phyloP scores from a whole-genome alignment of 1,140 invertebrate species.

The Agrilus planipennis region DNA sequence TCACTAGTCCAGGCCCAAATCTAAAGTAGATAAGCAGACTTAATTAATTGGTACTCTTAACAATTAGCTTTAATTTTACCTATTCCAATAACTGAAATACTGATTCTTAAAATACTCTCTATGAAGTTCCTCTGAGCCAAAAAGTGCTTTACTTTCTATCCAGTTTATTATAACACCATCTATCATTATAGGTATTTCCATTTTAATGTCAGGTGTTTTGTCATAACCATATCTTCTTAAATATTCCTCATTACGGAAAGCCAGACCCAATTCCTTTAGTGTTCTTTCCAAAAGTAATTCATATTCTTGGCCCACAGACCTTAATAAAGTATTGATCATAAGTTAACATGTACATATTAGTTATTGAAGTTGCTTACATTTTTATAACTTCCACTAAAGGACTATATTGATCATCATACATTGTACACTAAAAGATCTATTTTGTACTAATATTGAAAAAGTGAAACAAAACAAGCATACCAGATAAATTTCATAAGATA shows the following conservation, averaged over 20 bases:
- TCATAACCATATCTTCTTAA: slow-evolving; percentile 75
- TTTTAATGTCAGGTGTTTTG: slow-evolving; percentile 89
- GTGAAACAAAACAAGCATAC: slow-evolving; percentile 43
- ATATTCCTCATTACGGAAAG: slow-evolving; percentile 71
- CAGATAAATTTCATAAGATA: slow-evolving; percentile 66
- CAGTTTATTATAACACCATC: slow-evolving; percentile 83
- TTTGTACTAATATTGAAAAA: slow-evolving; percentile 16
- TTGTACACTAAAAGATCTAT: slow-evolving; percentile 41
- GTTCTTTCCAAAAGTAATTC: slow-evolving; percentile 54
- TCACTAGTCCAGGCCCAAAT: slow-evolving; percentile 87
- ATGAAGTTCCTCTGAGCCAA: slow-evolving; percentile 76
- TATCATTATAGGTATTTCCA: slow-evolving; percentile 79
- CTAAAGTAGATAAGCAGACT: slow-evolving; percentile 32
- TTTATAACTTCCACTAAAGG: slow-evolving; percentile 61
- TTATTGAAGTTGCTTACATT: slow-evolving; percentile 39
- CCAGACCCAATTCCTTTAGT: slow-evolving; percentile 45
- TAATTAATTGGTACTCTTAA: slow-evolving; percentile 14
- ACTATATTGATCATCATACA: slow-evolving; percentile 67
- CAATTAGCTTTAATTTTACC: slow-evolving; percentile 36
- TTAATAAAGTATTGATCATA: slow-evolving; percentile 26
- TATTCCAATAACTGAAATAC: slow-evolving; percentile 82
- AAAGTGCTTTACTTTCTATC: slow-evolving; percentile 94
- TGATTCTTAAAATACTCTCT: slow-evolving; percentile 78
- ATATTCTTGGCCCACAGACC: slow-evolving; percentile 63
- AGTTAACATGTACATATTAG: background rate